Evolutionary conservation across 2,113 vertebrate genomes (phyloP).

Genomic region (Toxotes chatareus): DNA sequence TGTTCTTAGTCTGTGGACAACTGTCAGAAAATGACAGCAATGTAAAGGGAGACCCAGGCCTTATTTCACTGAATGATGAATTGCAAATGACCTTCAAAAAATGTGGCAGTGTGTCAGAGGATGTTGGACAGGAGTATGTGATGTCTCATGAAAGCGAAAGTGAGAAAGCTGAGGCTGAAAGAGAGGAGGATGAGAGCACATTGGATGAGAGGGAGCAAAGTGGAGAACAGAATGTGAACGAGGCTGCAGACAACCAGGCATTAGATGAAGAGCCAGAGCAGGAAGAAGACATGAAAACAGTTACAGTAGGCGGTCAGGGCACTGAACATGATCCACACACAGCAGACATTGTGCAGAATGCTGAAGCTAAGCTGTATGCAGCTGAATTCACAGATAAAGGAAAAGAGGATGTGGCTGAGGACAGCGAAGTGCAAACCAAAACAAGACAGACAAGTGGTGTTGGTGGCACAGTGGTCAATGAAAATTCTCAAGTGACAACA

Average conservation of each 20-base stretch:
- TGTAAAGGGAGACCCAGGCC: not conserved
- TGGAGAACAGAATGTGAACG: not conserved
- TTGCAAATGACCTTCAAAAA: not conserved
- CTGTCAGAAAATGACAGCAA: not conserved
- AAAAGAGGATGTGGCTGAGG: slow-evolving; percentile 8
- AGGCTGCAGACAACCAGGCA: not conserved
- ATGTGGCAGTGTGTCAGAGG: not conserved
- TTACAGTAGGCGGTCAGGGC: not conserved
- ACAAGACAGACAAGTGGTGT: not conserved
- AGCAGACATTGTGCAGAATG: not conserved
- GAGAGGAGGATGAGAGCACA: not conserved
- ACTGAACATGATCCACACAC: not conserved
- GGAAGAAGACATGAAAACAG: not conserved
- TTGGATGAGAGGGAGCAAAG: not conserved
- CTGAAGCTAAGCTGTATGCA: not conserved
- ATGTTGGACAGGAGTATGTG: not conserved
- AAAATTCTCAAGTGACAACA: not conserved
- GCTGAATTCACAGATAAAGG: not conserved
- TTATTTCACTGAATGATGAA: not conserved
- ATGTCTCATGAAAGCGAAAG: slow-evolving; percentile 7
- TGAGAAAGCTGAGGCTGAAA: not conserved
- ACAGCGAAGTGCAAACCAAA: slow-evolving; percentile 19
- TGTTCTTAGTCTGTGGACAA: not conserved
- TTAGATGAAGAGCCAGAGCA: not conserved
- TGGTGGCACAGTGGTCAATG: too few species aligned